These are phyloP conservation scores for Melierax canorus DNA, from an alignment of 2,113 vertebrate species.

Conservation along the genomic window DNA sequence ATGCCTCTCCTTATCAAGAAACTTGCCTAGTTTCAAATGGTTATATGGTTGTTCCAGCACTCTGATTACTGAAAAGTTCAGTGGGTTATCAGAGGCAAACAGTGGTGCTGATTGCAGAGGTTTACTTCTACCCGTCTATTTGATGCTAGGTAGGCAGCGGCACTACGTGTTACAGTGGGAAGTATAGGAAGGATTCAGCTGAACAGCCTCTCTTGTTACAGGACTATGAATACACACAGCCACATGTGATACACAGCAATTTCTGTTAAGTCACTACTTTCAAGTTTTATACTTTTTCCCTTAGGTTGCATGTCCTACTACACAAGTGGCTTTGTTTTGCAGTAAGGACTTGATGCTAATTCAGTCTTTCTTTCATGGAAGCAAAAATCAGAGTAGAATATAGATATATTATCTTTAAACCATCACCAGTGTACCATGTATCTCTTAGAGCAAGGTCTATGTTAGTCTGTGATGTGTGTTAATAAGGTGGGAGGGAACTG, in stretches of 20 bases:
- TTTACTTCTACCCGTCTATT: not conserved
- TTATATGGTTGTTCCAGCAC: not conserved
- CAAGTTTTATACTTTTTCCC: not conserved
- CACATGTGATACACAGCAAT: not conserved
- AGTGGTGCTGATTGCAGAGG: not conserved
- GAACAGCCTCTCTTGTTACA: not conserved
- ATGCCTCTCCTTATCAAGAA: not conserved
- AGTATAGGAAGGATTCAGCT: not conserved
- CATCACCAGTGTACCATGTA: fast-evolving
- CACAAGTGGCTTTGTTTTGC: not conserved
- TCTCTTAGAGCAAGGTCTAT: not conserved
- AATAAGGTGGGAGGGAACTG: not conserved
- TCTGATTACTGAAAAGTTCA: not conserved
- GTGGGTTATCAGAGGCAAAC: not conserved
- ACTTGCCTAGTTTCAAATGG: not conserved
- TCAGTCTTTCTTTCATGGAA: not conserved
- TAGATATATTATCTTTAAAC: not conserved
- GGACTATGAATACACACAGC: not conserved
- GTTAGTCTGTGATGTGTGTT: too few relatives aligned
- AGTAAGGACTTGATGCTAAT: not conserved
- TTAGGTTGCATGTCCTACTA: not conserved
- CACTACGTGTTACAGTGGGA: not conserved
- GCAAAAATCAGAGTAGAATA: not conserved
- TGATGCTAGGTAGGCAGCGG: not conserved
- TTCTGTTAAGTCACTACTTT: not conserved